These are phyloP conservation scores for Colaptes auratus DNA, from an alignment of 2,113 vertebrate species.

Conservation along the genomic window DNA sequence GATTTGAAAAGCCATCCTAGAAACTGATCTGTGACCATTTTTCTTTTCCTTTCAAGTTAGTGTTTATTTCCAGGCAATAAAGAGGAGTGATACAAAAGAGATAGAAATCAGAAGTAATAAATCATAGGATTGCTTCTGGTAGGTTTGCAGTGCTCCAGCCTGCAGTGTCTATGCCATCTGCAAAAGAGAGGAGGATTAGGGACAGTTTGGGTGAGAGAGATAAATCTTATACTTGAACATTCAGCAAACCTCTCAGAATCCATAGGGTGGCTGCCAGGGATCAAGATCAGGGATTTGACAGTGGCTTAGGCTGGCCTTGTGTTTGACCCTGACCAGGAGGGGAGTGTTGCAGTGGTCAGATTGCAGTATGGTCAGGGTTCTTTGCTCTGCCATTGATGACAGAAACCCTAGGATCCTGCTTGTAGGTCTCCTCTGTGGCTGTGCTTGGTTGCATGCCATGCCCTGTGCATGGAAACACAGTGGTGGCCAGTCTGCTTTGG, in stretches of 20 bases:
- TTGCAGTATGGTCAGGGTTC: rapidly evolving
- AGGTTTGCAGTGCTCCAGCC: neutral
- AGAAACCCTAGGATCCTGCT: neutral
- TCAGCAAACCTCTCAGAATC: neutral
- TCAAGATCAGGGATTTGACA: neutral
- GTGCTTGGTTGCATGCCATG: rapidly evolving
- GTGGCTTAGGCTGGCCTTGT: neutral
- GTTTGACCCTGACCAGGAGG: neutral
- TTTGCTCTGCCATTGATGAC: neutral
- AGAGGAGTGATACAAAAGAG: conserved; percentile 23
- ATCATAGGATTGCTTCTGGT: neutral
- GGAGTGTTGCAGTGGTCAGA: neutral
- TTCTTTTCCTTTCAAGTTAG: conserved; percentile 43
- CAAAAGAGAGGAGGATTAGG: neutral
- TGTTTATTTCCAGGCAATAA: conserved; percentile 60
- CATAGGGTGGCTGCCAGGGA: neutral
- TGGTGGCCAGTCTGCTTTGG: neutral
- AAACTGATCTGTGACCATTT: neutral
- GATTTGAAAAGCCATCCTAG: neutral
- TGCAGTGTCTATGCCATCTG: neutral
- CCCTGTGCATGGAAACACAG: neutral
- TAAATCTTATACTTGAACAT: neutral
- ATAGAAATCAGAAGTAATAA: conserved; percentile 25
- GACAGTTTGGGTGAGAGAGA: neutral
- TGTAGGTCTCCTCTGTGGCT: rapidly evolving